A percentile compares a stretch with the other conserved stretches of the same genome.
Conservation (phyloP, 2,113 vertebrate genomes). For the Pithys albifrons region DNA sequence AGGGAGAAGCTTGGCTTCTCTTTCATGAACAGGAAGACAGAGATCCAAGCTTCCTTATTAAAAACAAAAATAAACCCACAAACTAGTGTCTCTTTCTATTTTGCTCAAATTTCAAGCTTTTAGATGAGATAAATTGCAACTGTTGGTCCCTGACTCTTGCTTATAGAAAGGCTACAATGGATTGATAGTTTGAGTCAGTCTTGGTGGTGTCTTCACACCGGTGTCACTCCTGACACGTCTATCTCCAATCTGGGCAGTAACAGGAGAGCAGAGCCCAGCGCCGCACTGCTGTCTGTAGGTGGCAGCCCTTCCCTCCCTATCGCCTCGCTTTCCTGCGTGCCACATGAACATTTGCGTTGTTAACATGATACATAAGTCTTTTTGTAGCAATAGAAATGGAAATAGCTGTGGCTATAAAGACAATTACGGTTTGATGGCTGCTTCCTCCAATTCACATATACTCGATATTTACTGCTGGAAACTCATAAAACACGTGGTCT, state of each 20-base stretch:
- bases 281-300: conserved; percentile 19
- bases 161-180: neutral
- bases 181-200: neutral
- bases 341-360: neutral
- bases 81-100: neutral
- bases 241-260: neutral
- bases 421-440: neutral
- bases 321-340: neutral
- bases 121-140: neutral
- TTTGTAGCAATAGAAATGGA: neutral
- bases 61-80: neutral
- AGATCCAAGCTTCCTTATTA: neutral
- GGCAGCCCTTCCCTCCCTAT: conserved; percentile 15
- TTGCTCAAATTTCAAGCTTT: neutral
- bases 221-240: accelerated
- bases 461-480: neutral
- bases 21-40: neutral
- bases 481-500: neutral
- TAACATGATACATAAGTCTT: neutral
- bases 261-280: neutral
- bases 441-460: neutral
- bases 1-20: neutral
- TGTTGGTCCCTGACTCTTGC: neutral
- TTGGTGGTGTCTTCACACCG: neutral
- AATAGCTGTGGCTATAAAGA: conserved; percentile 2